Evolutionary conservation across 2,113 vertebrate genomes (phyloP).

Genomic region (Bos indicus): DNA sequence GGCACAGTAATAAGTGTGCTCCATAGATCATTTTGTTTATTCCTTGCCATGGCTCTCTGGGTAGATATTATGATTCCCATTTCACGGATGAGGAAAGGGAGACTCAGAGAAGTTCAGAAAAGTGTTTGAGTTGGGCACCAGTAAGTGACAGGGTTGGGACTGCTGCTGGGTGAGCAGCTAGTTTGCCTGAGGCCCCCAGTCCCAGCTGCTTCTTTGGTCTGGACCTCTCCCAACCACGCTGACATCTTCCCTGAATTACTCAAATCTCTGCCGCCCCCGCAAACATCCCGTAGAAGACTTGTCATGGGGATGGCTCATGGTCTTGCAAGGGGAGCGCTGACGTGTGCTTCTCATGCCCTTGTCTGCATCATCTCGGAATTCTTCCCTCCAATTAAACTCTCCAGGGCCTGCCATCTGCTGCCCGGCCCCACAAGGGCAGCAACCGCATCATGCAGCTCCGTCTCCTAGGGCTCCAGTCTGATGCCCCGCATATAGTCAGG

Average conservation of each 20-base stretch:
- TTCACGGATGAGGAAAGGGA: constrained; percentile 21
- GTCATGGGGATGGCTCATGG: not conserved
- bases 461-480: not conserved
- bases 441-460: not conserved
- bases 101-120: not conserved
- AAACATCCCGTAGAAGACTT: not conserved
- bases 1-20: not conserved
- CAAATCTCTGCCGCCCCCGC: not conserved
- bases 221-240: not conserved
- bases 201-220: not conserved
- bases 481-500: not conserved
- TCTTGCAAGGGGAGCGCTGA: not conserved
- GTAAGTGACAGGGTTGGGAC: not conserved
- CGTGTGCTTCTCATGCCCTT: not conserved
- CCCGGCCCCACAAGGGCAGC: not conserved
- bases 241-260: not conserved
- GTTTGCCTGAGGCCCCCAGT: not conserved
- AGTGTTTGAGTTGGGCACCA: not conserved
- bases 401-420: not conserved
- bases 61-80: not conserved
- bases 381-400: not conserved
- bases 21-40: not conserved
- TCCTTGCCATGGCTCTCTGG: not conserved
- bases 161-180: not conserved
- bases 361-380: not conserved